These are phyloP conservation scores for Shinisaurus crocodilurus DNA, from an alignment of 2,113 vertebrate genomes.

Conservation along the genomic window DNA sequence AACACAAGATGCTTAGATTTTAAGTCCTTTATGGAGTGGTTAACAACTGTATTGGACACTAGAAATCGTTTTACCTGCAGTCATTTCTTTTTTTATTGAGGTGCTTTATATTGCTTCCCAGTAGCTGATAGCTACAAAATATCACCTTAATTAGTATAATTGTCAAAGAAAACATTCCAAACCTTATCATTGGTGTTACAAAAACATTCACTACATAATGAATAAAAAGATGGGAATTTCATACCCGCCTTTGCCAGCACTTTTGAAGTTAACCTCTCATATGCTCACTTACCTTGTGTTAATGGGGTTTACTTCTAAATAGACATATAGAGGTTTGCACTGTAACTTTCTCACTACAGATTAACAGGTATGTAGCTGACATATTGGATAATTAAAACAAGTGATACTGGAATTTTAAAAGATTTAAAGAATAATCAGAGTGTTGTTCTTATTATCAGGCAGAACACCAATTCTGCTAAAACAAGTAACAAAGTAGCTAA, in stretches of 20 bases:
- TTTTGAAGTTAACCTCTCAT: neutral
- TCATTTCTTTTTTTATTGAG: neutral
- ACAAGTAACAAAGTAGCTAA: neutral
- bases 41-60: neutral
- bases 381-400: neutral
- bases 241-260: fast-evolving
- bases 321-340: neutral
- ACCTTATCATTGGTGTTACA: neutral
- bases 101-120: neutral
- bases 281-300: neutral
- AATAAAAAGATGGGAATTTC: neutral
- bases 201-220: neutral
- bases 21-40: neutral
- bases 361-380: neutral
- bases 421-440: neutral
- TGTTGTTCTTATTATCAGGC: neutral
- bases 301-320: neutral
- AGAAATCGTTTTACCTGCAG: neutral
- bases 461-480: neutral
- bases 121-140: neutral
- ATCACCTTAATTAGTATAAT: neutral
- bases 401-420: neutral
- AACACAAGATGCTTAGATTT: neutral
- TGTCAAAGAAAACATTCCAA: neutral
- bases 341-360: neutral